Evolutionary conservation across 2,888 invertebrate species (phyloP).

Genomic region (Chorisops tibialis): DNA sequence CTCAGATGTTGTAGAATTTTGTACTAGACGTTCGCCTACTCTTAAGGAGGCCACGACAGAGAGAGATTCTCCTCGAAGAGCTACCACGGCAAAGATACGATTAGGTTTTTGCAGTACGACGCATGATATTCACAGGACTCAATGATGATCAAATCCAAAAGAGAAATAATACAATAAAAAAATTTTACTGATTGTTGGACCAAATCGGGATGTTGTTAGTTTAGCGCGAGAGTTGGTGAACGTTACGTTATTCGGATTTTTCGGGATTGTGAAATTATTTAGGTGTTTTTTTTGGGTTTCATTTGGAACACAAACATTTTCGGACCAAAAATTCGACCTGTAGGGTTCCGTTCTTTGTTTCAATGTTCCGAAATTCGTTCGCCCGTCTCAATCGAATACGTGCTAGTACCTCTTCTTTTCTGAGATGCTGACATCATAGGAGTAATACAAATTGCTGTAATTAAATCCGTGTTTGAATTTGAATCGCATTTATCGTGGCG

Average conservation of each 20-base stretch:
- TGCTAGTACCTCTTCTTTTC: no score
- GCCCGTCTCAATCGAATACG: no score
- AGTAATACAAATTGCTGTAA: no score
- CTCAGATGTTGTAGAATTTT: background rate
- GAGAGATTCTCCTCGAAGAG: background rate
- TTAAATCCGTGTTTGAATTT: no score
- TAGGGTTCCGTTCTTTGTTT: no score
- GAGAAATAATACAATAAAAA: slow-evolving; percentile 26
- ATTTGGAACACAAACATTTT: background rate
- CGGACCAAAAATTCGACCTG: no score
- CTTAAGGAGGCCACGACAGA: background rate
- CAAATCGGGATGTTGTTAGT: slow-evolving; percentile 30
- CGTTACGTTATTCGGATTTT: slow-evolving; percentile 27
- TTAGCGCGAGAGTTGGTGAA: slow-evolving; percentile 33
- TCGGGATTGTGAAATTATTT: background rate
- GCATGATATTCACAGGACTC: slow-evolving; percentile 20
- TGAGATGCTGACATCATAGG: no score
- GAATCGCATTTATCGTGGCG: no score
- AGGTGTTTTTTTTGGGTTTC: background rate
- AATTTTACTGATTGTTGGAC: slow-evolving; percentile 24
- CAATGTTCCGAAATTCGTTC: no score
- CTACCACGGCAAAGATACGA: background rate
- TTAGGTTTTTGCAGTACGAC: background rate
- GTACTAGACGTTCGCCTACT: slow-evolving; percentile 5
- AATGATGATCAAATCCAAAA: slow-evolving; percentile 18